phyloP scores from a whole-genome alignment of 2,113 vertebrate genomes.

The Glaucidium brasilianum region DNA sequence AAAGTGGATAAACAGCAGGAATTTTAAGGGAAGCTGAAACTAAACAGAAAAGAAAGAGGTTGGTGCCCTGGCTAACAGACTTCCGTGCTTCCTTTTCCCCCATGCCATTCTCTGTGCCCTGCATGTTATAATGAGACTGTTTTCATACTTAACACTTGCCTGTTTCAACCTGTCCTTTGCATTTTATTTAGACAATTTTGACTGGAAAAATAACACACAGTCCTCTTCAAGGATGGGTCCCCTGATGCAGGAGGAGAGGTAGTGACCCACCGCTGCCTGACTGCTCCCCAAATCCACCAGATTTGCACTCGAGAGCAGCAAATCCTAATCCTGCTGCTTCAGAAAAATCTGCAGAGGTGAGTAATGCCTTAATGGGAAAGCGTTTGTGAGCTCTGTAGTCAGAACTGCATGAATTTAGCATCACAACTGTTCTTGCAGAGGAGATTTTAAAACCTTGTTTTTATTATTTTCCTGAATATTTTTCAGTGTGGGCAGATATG shows the following conservation, averaged over 20 bases:
- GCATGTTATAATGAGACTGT: neutral
- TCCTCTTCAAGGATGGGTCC: neutral
- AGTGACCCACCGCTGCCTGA: neutral
- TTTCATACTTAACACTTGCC: neutral
- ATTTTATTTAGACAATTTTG: neutral
- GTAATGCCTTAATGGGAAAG: neutral
- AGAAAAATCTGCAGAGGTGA: neutral
- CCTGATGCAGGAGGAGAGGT: neutral
- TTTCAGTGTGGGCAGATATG: fast-evolving
- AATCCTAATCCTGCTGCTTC: neutral
- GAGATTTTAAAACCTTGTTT: neutral
- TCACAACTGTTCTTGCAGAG: neutral
- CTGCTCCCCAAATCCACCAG: neutral
- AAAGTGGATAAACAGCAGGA: conserved; percentile 56
- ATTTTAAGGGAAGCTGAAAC: conserved; percentile 30
- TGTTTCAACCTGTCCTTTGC: neutral
- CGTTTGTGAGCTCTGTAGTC: neutral
- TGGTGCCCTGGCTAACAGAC: neutral
- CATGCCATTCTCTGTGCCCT: neutral
- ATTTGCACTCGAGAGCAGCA: neutral
- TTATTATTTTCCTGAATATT: neutral
- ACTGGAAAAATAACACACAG: neutral
- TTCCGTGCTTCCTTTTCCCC: neutral
- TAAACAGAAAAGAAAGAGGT: neutral
- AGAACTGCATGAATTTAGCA: neutral